A percentile compares a stretch with the other conserved stretches of the same genome.
These are phyloP conservation scores for Botia kubotai DNA, from an alignment of 2,797 vertebrate species.

Conservation along the genomic window DNA sequence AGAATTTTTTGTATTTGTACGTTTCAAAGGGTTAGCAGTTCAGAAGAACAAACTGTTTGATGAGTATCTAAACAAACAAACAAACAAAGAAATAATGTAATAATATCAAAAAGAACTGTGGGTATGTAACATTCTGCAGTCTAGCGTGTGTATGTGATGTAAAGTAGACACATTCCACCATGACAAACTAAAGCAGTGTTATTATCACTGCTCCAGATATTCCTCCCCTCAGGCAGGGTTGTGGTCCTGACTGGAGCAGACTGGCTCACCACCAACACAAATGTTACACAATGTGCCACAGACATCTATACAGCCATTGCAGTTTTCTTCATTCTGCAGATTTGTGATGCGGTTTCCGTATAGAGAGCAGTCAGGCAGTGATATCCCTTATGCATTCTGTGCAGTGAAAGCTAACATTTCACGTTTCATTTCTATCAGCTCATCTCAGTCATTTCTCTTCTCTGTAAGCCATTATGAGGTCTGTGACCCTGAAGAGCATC, in stretches of 20 bases:
- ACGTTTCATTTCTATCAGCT: conserved; percentile 3
- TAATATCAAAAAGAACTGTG: not conserved
- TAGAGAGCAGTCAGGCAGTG: conserved; percentile 27
- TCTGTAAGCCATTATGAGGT: not conserved
- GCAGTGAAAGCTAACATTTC: conserved; percentile 26
- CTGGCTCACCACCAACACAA: conserved; percentile 11
- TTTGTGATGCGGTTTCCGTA: conserved; percentile 35
- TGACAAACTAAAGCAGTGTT: conserved; percentile 2
- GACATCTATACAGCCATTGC: not conserved
- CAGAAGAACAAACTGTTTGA: not conserved
- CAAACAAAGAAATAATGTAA: not conserved
- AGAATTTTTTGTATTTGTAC: not conserved
- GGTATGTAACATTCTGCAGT: not conserved
- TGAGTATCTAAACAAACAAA: not conserved
- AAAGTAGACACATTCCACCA: conserved; percentile 5
- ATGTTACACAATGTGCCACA: conserved; percentile 25
- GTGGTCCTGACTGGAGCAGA: conserved; percentile 9
- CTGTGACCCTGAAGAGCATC: conserved; percentile 1
- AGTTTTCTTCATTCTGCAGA: conserved; percentile 2
- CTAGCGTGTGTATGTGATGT: conserved; percentile 20
- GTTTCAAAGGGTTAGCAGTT: not conserved
- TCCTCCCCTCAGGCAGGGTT: conserved; percentile 30
- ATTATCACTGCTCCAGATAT: conserved; percentile 14
- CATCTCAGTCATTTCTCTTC: not conserved
- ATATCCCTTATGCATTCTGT: conserved; percentile 14